A percentile compares a stretch with the other conserved stretches of the same genome.
phyloP scores from a whole-genome alignment of 35 echinoderm and acorn worm genomes.

The Apostichopus californicus region DNA sequence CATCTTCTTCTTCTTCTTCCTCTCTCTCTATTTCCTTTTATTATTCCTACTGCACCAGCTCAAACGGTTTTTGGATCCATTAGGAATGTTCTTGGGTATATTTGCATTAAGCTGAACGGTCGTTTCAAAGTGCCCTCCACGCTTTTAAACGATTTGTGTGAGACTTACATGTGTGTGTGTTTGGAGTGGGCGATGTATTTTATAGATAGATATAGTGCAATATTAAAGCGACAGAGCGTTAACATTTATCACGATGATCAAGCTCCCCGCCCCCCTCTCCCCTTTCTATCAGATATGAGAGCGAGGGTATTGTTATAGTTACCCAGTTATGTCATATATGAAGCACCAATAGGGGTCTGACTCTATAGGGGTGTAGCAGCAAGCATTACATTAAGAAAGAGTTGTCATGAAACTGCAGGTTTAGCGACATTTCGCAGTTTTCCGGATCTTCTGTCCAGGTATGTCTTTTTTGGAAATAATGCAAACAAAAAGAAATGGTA shows the following conservation, averaged over 20 bases:
- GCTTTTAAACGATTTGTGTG: constrained; percentile 45
- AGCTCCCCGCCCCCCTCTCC: no score
- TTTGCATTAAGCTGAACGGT: constrained; percentile 47
- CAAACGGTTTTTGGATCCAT: constrained; percentile 24
- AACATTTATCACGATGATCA: neutral
- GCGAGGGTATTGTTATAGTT: no score
- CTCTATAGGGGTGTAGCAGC: no score
- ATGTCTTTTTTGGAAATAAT: no score
- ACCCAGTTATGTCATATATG: no score
- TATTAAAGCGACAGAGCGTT: constrained; percentile 26
- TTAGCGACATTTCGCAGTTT: no score
- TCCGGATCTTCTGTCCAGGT: no score
- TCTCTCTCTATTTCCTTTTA: neutral
- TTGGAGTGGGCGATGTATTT: constrained; percentile 41
- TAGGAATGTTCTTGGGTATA: constrained; percentile 45
- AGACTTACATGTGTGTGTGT: constrained; percentile 10
- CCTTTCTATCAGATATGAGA: no score
- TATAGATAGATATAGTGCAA: neutral
- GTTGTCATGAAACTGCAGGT: no score
- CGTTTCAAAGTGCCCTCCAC: constrained; percentile 48
- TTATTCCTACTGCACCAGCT: neutral
- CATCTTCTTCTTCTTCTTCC: neutral
- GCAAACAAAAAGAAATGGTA: no score
- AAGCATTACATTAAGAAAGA: no score
- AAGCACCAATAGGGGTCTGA: no score